A percentile compares a stretch with the other conserved stretches of the same genome.
Evolutionary conservation across 1,140 invertebrate genomes (phyloP).

Genomic region (Brachionus plicatilis): DNA sequence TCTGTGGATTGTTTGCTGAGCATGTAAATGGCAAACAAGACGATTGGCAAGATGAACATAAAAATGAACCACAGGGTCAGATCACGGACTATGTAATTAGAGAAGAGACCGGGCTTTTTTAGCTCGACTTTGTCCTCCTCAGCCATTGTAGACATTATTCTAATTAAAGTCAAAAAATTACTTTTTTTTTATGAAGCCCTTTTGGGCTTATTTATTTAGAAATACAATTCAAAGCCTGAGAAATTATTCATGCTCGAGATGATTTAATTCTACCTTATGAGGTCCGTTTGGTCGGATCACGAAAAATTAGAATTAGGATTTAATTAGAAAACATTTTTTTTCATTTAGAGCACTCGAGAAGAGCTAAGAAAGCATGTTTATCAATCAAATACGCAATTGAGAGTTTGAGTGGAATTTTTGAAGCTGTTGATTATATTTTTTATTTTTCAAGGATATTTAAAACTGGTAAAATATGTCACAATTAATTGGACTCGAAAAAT

Average conservation of each 20-base stretch:
- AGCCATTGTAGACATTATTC: neutral
- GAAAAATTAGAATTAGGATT: neutral
- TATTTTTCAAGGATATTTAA: neutral
- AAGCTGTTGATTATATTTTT: conserved; percentile 19
- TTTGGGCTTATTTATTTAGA: neutral
- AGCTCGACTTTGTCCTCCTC: neutral
- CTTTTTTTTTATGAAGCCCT: neutral
- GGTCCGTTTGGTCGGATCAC: neutral
- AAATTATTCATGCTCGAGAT: neutral
- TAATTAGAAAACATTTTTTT: neutral
- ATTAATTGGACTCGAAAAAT: neutral
- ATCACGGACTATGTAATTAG: conserved; percentile 27
- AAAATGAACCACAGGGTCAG: conserved; percentile 18
- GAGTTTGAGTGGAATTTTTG: conserved; percentile 2
- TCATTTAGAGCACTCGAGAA: neutral
- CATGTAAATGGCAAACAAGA: conserved; percentile 1
- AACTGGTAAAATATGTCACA: conserved; percentile 29
- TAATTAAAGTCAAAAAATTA: neutral
- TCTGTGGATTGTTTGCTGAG: neutral
- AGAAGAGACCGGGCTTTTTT: neutral
- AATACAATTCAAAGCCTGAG: neutral
- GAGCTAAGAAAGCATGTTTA: neutral
- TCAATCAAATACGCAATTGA: conserved; percentile 21
- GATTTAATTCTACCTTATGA: neutral
- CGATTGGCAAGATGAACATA: conserved; percentile 13